Conservation (phyloP, 2,113 vertebrate genomes). For the Campylomormyrus tamandua region DNA sequence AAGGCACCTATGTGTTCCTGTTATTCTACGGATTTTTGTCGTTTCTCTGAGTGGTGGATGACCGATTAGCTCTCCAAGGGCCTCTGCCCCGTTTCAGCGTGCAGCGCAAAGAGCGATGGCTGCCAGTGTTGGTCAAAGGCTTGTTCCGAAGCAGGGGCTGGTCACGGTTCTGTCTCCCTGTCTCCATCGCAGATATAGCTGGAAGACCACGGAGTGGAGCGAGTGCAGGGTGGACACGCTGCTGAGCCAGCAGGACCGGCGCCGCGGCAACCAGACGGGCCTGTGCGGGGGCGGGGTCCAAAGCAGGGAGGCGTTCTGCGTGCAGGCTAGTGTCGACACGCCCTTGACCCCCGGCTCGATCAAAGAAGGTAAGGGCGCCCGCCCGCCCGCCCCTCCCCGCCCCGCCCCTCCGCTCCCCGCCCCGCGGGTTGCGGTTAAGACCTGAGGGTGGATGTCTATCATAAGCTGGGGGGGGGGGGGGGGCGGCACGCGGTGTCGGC, state of each 20-base stretch:
- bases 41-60: background rate
- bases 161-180: background rate
- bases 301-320: conserved; percentile 80
- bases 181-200: conserved; percentile 69
- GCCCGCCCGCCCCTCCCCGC: too few species aligned
- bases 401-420: too few species aligned
- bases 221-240: conserved; percentile 86
- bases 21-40: background rate
- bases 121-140: background rate
- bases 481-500: too few species aligned
- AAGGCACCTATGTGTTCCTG: background rate
- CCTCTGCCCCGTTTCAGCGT: background rate
- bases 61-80: background rate
- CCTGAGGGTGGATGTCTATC: background rate
- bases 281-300: conserved; percentile 89
- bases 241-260: conserved; percentile 89
- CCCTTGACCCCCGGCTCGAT: conserved; percentile 61
- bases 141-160: background rate
- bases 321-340: conserved; percentile 65
- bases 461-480: too few species aligned
- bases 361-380: conserved; percentile 72
- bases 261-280: conserved; percentile 82
- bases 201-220: conserved; percentile 85
- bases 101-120: background rate
- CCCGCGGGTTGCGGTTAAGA: background rate